phyloP scores from a whole-genome alignment of 2,113 vertebrate species.

The Neolamprologus sp. region DNA sequence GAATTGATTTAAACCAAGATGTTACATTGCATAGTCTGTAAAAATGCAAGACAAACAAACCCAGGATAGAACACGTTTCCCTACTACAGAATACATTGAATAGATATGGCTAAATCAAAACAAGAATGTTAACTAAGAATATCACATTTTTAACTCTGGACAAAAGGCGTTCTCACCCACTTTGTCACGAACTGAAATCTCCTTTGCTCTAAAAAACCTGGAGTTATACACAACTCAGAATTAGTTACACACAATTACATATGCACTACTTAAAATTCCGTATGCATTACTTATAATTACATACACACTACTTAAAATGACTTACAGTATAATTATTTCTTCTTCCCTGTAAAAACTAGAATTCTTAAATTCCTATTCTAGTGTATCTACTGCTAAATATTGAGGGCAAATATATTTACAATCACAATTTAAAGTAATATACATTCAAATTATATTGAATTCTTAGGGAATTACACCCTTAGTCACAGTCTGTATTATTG shows the following conservation, averaged over 20 bases:
- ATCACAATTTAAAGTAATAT: background rate
- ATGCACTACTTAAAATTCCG: background rate
- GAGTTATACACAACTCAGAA: background rate
- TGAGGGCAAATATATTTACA: background rate
- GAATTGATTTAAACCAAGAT: background rate
- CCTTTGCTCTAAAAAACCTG: background rate
- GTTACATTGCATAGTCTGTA: background rate
- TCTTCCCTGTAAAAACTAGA: background rate
- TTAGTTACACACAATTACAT: background rate
- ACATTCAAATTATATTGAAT: background rate
- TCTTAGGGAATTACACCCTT: background rate
- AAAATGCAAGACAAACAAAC: background rate
- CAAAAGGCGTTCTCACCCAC: background rate
- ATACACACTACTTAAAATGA: background rate
- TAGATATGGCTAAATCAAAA: background rate
- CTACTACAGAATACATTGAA: background rate
- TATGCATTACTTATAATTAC: accelerated
- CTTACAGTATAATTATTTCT: background rate
- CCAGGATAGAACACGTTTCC: background rate
- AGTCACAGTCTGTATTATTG: background rate
- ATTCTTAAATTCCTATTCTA: background rate
- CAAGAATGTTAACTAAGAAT: background rate
- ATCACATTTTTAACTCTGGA: background rate
- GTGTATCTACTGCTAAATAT: background rate
- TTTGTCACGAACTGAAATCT: background rate